Conservation (phyloP, 2,888 invertebrate species). For the Lycia hirtaria region DNA sequence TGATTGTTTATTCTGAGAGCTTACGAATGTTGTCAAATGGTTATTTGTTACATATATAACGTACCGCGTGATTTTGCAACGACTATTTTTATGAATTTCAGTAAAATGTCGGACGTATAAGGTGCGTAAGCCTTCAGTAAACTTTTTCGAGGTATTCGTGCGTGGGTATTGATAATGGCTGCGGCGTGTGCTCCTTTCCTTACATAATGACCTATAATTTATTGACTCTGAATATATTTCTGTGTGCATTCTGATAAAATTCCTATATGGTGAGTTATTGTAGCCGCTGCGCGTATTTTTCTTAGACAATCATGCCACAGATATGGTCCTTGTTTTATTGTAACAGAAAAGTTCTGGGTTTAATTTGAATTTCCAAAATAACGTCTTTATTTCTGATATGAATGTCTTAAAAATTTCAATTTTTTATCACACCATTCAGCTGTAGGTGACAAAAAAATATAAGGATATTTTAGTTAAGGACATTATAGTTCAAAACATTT, state of each 20-base stretch:
- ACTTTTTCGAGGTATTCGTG: neutral
- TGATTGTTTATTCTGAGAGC: constrained; percentile 30
- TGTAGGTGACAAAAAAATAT: too few species aligned
- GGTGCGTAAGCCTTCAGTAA: constrained; percentile 5
- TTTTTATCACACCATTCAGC: too few species aligned
- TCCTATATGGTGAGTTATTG: too few species aligned
- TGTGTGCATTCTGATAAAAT: neutral
- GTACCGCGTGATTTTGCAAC: constrained; percentile 26
- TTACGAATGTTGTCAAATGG: constrained; percentile 31
- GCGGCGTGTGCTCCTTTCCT: neutral
- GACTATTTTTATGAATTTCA: constrained; percentile 24
- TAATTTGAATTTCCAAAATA: too few species aligned
- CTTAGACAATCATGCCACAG: too few species aligned
- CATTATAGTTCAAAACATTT: too few species aligned
- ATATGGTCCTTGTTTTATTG: too few species aligned
- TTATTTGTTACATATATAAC: constrained; percentile 17
- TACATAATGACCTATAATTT: neutral
- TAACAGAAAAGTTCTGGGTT: too few species aligned
- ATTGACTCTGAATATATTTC: neutral
- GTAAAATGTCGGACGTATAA: constrained; percentile 13
- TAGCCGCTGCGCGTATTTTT: too few species aligned
- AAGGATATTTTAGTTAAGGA: too few species aligned
- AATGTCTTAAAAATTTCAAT: too few species aligned
- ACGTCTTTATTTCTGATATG: too few species aligned
- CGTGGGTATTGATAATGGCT: neutral